Percentiles rank a stretch among this genome's conserved stretches.
Conservation (phyloP, 2,888 invertebrate genomes). For the Metallyticus violacea region DNA sequence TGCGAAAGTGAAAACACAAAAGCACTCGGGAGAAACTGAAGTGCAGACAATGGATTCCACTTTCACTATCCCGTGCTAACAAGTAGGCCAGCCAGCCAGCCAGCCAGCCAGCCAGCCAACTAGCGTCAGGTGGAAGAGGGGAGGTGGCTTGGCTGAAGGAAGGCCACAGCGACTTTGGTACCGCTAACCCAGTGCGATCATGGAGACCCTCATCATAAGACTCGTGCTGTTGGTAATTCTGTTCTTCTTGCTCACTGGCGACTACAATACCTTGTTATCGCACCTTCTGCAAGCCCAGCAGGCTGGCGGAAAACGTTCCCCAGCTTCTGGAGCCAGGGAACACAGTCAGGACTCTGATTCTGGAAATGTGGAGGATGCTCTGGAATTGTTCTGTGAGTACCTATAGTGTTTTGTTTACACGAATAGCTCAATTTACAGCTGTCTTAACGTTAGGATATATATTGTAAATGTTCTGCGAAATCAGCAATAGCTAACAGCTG, state of each 20-base stretch:
- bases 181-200: constrained; percentile 18
- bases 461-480: too few species aligned
- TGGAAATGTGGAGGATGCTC: constrained; percentile 37
- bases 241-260: constrained; percentile 55
- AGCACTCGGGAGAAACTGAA: not conserved
- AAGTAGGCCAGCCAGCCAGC: not conserved
- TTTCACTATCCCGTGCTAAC: not conserved
- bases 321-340: constrained; percentile 23
- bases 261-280: constrained; percentile 49
- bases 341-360: constrained; percentile 33
- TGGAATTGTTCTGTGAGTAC: constrained; percentile 19
- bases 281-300: not conserved
- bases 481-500: too few species aligned
- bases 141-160: not conserved
- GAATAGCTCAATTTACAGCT: too few species aligned
- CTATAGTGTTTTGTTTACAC: not conserved
- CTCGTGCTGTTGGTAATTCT: constrained; percentile 54
- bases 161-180: not conserved
- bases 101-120: not conserved
- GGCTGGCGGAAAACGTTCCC: constrained; percentile 40
- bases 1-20: not conserved
- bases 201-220: constrained; percentile 44
- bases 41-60: not conserved
- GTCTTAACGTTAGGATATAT: too few species aligned
- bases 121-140: not conserved